Base-by-base conservation (phyloP, 2,888 invertebrate genomes). In the Meiosimyza decipiens region DNA sequence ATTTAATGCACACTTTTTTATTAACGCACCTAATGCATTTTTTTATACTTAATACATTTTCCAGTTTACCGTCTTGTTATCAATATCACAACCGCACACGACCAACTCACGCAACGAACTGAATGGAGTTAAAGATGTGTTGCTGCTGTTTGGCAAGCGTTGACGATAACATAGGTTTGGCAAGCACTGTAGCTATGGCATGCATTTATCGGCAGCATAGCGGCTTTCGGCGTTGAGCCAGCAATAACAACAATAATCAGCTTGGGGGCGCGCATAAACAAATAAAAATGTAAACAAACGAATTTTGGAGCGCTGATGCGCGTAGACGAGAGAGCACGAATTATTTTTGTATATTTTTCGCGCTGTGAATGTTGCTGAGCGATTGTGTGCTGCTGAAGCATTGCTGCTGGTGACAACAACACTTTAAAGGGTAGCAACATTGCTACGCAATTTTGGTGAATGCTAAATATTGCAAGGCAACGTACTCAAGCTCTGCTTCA, bases 81-180 rank as follows among this genome's bases (percentile, higher is more conserved):
- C 54, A 49, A n/a, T 40, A 13, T 33, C 64, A 59, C 77, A 81
- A 83, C 84, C 82, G 81, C 80, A 83, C 85, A 78, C 81, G 79
- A 80, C 80, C 83, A 83, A 84, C 84, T 83, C 85, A 84, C 83
- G 81, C 84, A 83, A 79, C 79, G 80, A 77, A 84, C 85, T 84
- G 82, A 84, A 81, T 73, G 74, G 75, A 70, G 60, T 40, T 12
- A 28, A 73, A 74, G 73, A 75, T 76, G 76, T 76, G 76, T 73
- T 73, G 76, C 73, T 60, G 67, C 50, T 68, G 68, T 60, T 68
- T 72, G 55, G 70, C 64, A 47, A 15, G 7, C 47, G 11, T 47
- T 18, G 7, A 52, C 54, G 62, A 55, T 16, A 40, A 40, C 40
- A 40, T 40, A 40, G 9, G 9, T 6, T 40, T 6, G 9, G 4